These are phyloP conservation scores for Micronisus gabar DNA, from an alignment of 2,113 vertebrate species.

Conservation along the genomic window DNA sequence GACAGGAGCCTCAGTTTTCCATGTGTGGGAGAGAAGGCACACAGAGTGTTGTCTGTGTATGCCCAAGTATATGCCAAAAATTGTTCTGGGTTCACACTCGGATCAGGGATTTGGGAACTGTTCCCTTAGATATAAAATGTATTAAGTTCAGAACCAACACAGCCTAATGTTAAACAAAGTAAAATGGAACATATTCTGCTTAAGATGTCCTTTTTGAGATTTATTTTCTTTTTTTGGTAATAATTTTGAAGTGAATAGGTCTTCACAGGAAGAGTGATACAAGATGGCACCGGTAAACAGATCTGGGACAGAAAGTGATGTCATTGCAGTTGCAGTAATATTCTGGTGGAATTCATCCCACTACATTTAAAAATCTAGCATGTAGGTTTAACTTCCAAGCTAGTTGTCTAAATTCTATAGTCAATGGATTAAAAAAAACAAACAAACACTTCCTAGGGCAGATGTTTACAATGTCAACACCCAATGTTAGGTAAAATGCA, in stretches of 20 bases:
- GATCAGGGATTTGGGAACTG: neutral
- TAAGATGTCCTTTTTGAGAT: neutral
- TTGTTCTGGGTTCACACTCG: accelerated
- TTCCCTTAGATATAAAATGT: neutral
- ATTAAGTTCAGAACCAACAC: neutral
- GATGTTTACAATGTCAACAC: neutral
- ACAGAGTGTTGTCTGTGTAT: neutral
- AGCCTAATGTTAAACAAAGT: neutral
- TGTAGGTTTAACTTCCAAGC: neutral
- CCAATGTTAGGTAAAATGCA: neutral
- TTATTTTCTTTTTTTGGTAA: neutral
- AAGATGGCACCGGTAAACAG: neutral
- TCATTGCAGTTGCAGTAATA: neutral
- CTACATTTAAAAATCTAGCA: neutral
- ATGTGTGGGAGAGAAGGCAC: neutral
- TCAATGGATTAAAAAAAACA: neutral
- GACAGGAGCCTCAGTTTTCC: neutral
- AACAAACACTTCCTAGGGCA: neutral
- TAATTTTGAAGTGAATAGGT: neutral
- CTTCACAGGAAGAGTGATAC: neutral
- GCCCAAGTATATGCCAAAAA: neutral
- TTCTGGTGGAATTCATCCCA: neutral
- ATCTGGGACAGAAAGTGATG: neutral
- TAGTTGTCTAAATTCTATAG: neutral
- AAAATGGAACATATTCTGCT: neutral